Conservation (phyloP, 1,140 invertebrate species). For the Aphelenchoides fujianensis region DNA sequence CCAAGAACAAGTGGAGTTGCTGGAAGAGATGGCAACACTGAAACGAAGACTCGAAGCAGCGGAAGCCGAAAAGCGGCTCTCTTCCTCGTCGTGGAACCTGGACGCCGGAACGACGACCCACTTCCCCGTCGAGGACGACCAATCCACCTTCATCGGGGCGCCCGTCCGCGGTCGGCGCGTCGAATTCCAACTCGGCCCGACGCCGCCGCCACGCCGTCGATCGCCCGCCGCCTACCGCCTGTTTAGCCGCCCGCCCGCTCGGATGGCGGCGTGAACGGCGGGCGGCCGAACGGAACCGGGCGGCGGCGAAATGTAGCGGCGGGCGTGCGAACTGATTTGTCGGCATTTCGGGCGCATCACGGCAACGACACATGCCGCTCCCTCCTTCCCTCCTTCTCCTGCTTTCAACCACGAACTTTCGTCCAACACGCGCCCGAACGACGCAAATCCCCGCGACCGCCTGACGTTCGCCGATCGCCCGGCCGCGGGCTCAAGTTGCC, state of each 20-base stretch:
- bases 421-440: background rate
- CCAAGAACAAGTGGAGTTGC: background rate
- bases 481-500: background rate
- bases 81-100: background rate
- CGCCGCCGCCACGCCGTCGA: background rate
- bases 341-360: too few relatives aligned
- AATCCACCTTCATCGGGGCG: background rate
- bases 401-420: too few relatives aligned
- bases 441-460: too few relatives aligned
- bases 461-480: too few relatives aligned
- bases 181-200: background rate
- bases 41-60: background rate
- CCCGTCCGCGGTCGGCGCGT: background rate
- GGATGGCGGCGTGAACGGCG: too few relatives aligned
- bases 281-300: too few relatives aligned
- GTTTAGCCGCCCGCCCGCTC: too few relatives aligned
- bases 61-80: background rate
- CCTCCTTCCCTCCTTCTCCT: too few relatives aligned
- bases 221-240: too few relatives aligned
- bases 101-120: background rate
- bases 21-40: background rate
- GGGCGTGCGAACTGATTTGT: too few relatives aligned
- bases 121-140: background rate
- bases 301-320: too few relatives aligned
- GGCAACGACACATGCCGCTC: too few relatives aligned